phyloP scores from a whole-genome alignment of 2,113 vertebrate genomes.

The Serilophus lunatus region DNA sequence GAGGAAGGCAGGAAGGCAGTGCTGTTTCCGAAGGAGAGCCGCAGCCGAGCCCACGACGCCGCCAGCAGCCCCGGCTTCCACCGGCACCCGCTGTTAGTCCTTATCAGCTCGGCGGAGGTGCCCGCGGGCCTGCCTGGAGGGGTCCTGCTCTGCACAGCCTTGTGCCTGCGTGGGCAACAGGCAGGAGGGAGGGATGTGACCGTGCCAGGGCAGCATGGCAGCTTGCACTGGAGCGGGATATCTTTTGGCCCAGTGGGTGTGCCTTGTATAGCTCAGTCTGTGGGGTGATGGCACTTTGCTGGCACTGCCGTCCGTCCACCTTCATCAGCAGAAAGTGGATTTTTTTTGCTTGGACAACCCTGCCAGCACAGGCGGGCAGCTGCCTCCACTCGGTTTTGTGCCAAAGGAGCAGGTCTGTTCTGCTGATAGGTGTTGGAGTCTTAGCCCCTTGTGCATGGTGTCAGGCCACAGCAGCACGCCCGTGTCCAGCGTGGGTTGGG shows the following conservation, averaged over 20 bases:
- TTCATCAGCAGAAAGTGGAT: not conserved
- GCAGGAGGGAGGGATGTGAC: not conserved
- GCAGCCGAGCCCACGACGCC: not conserved
- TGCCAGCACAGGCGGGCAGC: not conserved
- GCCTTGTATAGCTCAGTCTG: not conserved
- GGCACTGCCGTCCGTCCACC: not conserved
- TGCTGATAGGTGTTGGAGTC: not conserved
- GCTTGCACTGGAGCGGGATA: not conserved
- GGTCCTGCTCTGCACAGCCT: not conserved
- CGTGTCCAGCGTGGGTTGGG: not conserved
- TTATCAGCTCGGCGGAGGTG: not conserved
- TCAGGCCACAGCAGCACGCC: not conserved
- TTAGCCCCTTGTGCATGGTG: accelerated
- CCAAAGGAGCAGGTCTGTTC: accelerated
- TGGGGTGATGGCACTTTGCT: not conserved
- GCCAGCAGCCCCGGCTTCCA: not conserved
- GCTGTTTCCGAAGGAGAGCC: constrained; percentile 10
- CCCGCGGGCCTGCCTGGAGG: not conserved
- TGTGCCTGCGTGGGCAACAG: not conserved
- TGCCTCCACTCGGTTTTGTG: accelerated
- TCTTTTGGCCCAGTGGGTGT: accelerated
- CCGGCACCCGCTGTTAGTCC: not conserved
- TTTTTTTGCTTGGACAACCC: not conserved
- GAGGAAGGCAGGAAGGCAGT: constrained; percentile 39
- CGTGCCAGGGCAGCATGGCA: accelerated